Evolutionary conservation across 2,113 vertebrate genomes (phyloP), one percentile per base, ranked within the genome.

Genomic region (Pontoporia blainvillei): DNA sequence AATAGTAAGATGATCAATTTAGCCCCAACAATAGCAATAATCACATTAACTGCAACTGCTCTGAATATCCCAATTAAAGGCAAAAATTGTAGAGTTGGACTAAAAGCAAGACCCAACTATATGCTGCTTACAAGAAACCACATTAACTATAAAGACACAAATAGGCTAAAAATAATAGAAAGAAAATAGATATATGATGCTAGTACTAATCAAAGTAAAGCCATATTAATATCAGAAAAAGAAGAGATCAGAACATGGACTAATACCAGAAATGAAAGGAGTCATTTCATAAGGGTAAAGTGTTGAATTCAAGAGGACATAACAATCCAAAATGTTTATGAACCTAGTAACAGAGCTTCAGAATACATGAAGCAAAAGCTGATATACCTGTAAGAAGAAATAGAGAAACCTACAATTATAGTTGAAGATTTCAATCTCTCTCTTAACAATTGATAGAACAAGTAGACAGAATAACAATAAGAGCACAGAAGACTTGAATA

Each of bases 371-470:
- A 75, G 41, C 57, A 49, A 89, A 27, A 62, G 31, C 41, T 89
- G 57, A 75, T 27, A 88, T 83, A 91, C 46, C 39, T 88, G 23
- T 83, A 61, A 94, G 57, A 31, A 66, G 46, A 91, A 41, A 62
- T 67, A 78, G 36, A 78, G 72, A 91, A 79, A 61, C 12, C 20
- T 75, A 54, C 15, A 84, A 67, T 91, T 85, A 73, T 2, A 79
- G 46, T 5, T 61, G 39, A 81, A 66, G 21, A 69, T 81, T 75
- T 97, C 57, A 85, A 61, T 13, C 39, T 44, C 14, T 89, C 12
- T 96, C 25, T 69, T 23, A 84, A 29, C 36, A 89, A 90, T 18
- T 71, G 18, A 90, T 76, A 85, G 41, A 75, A 95, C 81, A 95
- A 85, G 57, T 54, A 71, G n/a, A 62, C 59, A 52, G 49, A 86